Evolutionary conservation across 2,113 vertebrate genomes (phyloP).

Genomic region (Atlantisia rogersi): DNA sequence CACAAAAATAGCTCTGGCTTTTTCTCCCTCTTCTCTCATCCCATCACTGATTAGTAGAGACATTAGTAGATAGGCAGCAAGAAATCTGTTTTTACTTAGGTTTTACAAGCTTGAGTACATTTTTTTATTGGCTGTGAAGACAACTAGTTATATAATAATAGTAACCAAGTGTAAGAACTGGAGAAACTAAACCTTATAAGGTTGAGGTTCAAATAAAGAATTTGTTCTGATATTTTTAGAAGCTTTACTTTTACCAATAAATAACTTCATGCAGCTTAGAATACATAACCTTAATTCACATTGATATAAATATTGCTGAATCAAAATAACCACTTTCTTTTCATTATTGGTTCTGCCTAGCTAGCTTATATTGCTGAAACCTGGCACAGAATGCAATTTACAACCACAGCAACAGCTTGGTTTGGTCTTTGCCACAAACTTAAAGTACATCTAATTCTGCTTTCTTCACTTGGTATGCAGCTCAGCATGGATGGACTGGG

Average conservation of each 20-base stretch:
- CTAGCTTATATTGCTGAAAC: background rate
- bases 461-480: background rate
- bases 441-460: background rate
- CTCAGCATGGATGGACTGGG: background rate
- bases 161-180: background rate
- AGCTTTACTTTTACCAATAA: background rate
- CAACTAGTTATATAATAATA: background rate
- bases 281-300: background rate
- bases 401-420: background rate
- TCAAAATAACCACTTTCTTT: background rate
- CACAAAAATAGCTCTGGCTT: constrained; percentile 31
- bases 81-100: background rate
- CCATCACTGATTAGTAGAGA: background rate
- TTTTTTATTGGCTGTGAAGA: background rate
- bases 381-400: background rate
- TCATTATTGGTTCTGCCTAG: background rate
- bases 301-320: background rate
- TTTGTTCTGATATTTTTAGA: background rate
- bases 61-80: background rate
- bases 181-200: background rate
- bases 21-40: background rate
- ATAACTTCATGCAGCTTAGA: background rate
- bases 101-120: background rate
- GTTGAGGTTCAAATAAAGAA: background rate
- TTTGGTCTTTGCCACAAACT: background rate